Evolutionary conservation across 2,797 vertebrate species (phyloP).

Genomic region (Spinus pinus): DNA sequence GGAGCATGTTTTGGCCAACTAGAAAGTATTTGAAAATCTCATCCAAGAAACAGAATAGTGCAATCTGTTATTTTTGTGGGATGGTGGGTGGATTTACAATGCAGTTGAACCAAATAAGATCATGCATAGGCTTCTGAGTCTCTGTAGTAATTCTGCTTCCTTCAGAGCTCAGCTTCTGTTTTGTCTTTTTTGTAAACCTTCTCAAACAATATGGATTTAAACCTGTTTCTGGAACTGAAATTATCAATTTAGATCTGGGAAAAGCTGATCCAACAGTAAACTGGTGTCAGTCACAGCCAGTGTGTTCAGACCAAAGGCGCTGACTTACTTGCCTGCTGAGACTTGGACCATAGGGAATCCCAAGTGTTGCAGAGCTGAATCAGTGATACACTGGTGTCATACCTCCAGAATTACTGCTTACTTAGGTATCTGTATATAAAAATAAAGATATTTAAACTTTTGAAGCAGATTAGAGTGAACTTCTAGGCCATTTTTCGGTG

Average conservation of each 20-base stretch:
- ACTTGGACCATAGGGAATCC: not conserved
- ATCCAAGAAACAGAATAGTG: constrained; percentile 40
- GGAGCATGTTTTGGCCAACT: not conserved
- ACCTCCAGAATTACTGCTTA: not conserved
- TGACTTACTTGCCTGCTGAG: not conserved
- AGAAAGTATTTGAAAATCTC: constrained; percentile 20
- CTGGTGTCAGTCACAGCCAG: not conserved
- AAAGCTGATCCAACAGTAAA: not conserved
- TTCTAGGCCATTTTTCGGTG: not conserved
- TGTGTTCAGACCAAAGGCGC: not conserved
- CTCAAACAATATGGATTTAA: not conserved
- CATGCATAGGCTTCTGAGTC: not conserved
- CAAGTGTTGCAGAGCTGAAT: not conserved
- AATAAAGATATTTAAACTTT: not conserved
- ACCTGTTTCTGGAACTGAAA: not conserved
- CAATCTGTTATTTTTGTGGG: constrained; percentile 48
- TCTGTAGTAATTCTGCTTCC: constrained; percentile 32
- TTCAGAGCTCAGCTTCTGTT: not conserved
- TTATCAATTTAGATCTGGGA: not conserved
- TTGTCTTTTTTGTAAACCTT: not conserved
- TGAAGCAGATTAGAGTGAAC: not conserved
- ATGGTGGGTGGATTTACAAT: constrained; percentile 40
- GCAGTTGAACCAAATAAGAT: constrained; percentile 21
- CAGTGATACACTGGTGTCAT: not conserved
- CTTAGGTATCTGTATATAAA: not conserved